Base-by-base conservation (phyloP, 2,888 invertebrate genomes). In the Xestia rhomboidea region DNA sequence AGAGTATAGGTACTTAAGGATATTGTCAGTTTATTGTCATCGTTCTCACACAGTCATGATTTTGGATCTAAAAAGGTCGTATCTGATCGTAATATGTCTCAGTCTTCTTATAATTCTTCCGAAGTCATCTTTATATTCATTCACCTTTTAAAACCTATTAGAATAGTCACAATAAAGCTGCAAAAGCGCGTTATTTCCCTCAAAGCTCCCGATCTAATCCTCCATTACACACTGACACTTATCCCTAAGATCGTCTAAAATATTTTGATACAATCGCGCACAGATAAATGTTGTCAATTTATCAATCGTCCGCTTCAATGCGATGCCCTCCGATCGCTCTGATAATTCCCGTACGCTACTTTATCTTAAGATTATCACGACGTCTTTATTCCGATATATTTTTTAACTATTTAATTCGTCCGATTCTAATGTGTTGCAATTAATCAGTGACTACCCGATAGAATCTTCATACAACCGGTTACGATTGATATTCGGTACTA, bases 261-360 rank as follows among this genome's bases (percentile, higher is more conserved):
- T 96, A 96, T 96, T 96, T 95, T 96, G 96, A 96, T 96, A 95
- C 94, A 95, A 96, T 96, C 96, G 93, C 91, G 78, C 87, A 82
- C 91, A 95, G 94, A 96, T 95, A 94, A 96, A 96, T 96, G 96
- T 93, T 91, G 91, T 90, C 95, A 90, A 96, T 96, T 96, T 95
- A 95, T 96, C 96, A 96, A 93, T 90, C 89, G 89, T 88, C 89
- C 67, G 76, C 75, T 77, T 85, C 85, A 83, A 93, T 92, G 92
- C 91, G 88, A 86, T 90, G 82, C 88, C 90, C 91, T 92, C 90
- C 90, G 91, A 92, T 93, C 93, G 89, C 90, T 89, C 90, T 91
- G 94, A 95, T 94, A 94, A 94, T 91, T 92, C 90, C 91, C 91
- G 91, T 92, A 92, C 90, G 82, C 94, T 90, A 95, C 86, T 96